These are phyloP conservation scores for Molorchus minor DNA, from an alignment of 2,888 invertebrate species.

Conservation along the genomic window DNA sequence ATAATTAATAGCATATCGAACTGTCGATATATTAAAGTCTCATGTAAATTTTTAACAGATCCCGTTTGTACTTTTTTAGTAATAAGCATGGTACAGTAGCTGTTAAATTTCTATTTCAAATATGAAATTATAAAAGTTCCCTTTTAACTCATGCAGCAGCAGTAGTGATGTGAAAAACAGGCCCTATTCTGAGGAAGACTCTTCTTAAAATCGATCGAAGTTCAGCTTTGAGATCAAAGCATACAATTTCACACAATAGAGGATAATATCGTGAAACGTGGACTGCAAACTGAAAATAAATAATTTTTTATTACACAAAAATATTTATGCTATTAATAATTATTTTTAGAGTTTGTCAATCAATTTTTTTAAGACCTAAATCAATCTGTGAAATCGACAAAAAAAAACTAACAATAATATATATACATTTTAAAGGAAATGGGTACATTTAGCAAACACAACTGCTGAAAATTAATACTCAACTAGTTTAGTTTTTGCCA, in stretches of 20 bases:
- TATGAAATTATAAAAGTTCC: not conserved
- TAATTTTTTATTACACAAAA: too few species aligned
- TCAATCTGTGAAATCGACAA: too few species aligned
- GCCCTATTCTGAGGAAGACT: conserved; percentile 92
- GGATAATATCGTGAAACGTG: conserved; percentile 94
- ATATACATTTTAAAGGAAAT: too few species aligned
- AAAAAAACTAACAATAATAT: too few species aligned
- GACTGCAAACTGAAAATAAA: conserved; percentile 80
- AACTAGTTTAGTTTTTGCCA: too few species aligned
- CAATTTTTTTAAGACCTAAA: too few species aligned
- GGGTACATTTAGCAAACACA: too few species aligned
- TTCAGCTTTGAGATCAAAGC: conserved; percentile 94
- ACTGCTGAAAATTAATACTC: too few species aligned
- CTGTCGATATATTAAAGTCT: conserved; percentile 10
- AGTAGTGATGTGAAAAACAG: conserved; percentile 75
- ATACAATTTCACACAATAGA: conserved; percentile 90
- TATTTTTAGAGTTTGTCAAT: too few species aligned
- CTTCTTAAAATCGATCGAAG: conserved; percentile 88
- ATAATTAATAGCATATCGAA: not conserved
- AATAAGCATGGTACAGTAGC: conserved; percentile 18
- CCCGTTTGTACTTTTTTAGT: conserved; percentile 33
- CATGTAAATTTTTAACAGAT: conserved; percentile 27
- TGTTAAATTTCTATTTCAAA: conserved; percentile 19
- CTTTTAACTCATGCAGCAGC: conserved; percentile 39
- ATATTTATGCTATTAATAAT: too few species aligned